Percentiles rank a stretch among this genome's conserved stretches.
Conservation (phyloP, 2,888 invertebrate genomes). For the Lamproptera curius region DNA sequence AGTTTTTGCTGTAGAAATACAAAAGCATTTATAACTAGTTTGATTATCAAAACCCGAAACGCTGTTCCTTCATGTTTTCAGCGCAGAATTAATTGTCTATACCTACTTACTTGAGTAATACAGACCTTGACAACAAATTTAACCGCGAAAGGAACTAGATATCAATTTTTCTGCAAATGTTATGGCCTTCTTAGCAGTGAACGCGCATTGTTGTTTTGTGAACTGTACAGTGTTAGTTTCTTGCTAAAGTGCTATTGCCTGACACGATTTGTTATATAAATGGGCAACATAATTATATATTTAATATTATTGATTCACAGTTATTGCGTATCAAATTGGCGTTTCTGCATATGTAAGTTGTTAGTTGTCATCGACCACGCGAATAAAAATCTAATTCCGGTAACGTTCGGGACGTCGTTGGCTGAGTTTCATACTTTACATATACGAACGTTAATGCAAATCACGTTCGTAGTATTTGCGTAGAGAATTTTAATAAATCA, state of each 20-base stretch:
- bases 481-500: conserved; percentile 5
- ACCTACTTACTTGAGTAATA: conserved; percentile 11
- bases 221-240: conserved; percentile 2
- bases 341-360: conserved; percentile 1
- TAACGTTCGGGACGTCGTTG: neutral
- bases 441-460: conserved; percentile 5
- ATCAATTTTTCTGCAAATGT: conserved; percentile 15
- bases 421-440: conserved; percentile 8
- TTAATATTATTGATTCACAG: neutral
- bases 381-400: conserved; percentile 10
- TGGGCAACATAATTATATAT: neutral
- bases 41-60: too few species aligned
- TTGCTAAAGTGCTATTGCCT: neutral
- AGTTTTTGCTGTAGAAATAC: too few species aligned
- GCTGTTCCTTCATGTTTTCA: conserved; percentile 6
- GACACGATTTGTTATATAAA: neutral
- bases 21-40: too few species aligned
- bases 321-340: conserved; percentile 2
- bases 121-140: conserved; percentile 14
- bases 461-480: conserved; percentile 9
- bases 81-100: conserved; percentile 11
- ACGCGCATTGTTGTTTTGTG: neutral
- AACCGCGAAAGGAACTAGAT: conserved; percentile 9
- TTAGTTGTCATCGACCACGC: conserved; percentile 6
- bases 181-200: conserved; percentile 8